A percentile compares a stretch with the other conserved stretches of the same genome.
phyloP scores from a whole-genome alignment of 2,113 vertebrate species.

The Benitochromis conjunctus region DNA sequence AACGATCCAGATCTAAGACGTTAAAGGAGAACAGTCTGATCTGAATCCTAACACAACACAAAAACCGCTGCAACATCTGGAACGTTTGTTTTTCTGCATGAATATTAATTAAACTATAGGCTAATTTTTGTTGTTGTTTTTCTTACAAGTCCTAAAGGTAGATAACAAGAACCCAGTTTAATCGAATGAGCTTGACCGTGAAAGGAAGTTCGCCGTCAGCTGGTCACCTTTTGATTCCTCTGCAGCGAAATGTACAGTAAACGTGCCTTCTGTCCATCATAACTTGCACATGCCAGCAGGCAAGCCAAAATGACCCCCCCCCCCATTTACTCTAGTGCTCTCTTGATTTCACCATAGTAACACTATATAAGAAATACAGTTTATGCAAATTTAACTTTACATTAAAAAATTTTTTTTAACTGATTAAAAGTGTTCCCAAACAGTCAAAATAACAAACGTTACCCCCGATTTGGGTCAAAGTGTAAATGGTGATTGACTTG shows the following conservation, averaged over 20 bases:
- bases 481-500: background rate
- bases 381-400: background rate
- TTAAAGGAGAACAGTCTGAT: background rate
- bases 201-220: background rate
- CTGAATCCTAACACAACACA: background rate
- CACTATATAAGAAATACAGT: background rate
- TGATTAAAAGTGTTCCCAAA: background rate
- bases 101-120: background rate
- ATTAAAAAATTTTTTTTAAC: too few relatives aligned
- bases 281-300: background rate
- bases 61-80: background rate
- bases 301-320: background rate
- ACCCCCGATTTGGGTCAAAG: background rate
- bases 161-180: background rate
- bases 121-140: background rate
- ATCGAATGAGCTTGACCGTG: background rate
- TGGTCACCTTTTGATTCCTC: background rate
- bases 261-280: slow-evolving; percentile 35
- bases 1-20: background rate
- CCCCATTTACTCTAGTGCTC: background rate
- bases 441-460: background rate
- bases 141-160: background rate
- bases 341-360: background rate
- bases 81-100: background rate
- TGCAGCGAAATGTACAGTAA: background rate